Percentiles rank a stretch among this genome's conserved stretches.
Evolutionary conservation across 1,140 invertebrate genomes (phyloP).

Genomic region (Dolichoris vasculosae): DNA sequence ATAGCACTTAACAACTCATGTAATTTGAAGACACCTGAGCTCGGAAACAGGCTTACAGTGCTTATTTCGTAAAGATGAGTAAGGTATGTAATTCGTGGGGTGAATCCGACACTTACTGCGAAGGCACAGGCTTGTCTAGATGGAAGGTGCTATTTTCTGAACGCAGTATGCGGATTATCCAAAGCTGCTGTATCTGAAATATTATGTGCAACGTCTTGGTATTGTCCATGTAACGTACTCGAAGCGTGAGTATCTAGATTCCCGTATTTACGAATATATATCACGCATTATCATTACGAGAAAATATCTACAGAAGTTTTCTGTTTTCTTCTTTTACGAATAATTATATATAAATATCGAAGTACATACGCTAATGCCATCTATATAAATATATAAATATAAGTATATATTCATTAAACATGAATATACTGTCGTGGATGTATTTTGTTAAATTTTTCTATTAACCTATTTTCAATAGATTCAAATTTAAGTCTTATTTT

Average conservation of each 20-base stretch:
- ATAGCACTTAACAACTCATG: background rate
- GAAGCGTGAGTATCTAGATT: background rate
- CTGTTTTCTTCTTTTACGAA: no score
- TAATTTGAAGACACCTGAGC: conserved; percentile 4
- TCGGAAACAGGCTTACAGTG: background rate
- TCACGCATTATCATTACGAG: background rate
- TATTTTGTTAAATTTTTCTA: no score
- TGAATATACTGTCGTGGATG: no score
- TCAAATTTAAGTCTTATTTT: no score
- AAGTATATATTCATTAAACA: no score
- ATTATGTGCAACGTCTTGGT: background rate
- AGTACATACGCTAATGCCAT: no score
- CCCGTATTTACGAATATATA: background rate
- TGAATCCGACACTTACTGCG: background rate
- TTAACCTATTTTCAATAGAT: no score
- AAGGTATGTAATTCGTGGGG: background rate
- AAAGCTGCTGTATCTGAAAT: background rate
- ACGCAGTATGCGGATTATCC: background rate
- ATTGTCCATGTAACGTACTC: background rate
- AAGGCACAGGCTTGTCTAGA: background rate
- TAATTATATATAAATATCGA: no score
- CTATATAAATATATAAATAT: no score
- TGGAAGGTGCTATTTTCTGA: background rate
- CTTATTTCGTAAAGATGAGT: background rate
- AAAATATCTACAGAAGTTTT: background rate